Base-by-base conservation (phyloP, 1,140 invertebrate genomes). In the Coenobita brevimanus region DNA sequence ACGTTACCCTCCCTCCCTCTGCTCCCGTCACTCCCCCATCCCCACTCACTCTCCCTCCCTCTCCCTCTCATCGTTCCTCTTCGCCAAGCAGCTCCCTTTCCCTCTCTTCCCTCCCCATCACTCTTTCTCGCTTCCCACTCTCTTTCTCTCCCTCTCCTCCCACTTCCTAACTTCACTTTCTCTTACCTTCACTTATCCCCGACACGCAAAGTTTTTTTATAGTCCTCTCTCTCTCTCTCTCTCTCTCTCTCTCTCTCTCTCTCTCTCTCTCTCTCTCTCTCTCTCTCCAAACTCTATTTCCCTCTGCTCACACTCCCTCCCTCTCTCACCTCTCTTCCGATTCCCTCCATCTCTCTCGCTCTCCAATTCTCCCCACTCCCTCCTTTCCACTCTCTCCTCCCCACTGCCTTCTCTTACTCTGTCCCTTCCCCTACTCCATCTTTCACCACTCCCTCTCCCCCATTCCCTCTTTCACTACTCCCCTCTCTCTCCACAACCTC, bases 221-320 rank as follows among this genome's bases (percentile, higher is more conserved):
- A 50, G 41, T 24, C 33, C 33, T 60, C 36, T 75, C 38, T 84
- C 54, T 75, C 27, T 84, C 27, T 57, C 82, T 64, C 69, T 73
- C 67, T 75, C 81, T 50, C 30, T 75, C 82, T 75, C 46, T 57
- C 69, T 38, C 33, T 41, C 1, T 75, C 46, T 54, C 67, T 57
- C 24, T 36, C 50, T 57, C 36, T 30, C 41, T 41, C 80, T 43
- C 41, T 46, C 2, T 46, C 46, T 50, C 46, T 50, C 17, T 8
- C 17, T 50, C 46, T 50, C 17, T 50, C 46, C 17, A 50, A 50
- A 50, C 46, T 50, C 46, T 17, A 50, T 17, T n/a, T 33, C n/a
- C 6, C n/a, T 67, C 27, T 27, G 36, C 2, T 69, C n/a, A 30
- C 3, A 17, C 3, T 4, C 17, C n/a, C 30, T 71, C 27, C n/a